A percentile compares a stretch with the other conserved stretches of the same genome.
These are phyloP conservation scores for Menidia beryllina DNA, from an alignment of 2,113 vertebrate genomes.

Conservation along the genomic window DNA sequence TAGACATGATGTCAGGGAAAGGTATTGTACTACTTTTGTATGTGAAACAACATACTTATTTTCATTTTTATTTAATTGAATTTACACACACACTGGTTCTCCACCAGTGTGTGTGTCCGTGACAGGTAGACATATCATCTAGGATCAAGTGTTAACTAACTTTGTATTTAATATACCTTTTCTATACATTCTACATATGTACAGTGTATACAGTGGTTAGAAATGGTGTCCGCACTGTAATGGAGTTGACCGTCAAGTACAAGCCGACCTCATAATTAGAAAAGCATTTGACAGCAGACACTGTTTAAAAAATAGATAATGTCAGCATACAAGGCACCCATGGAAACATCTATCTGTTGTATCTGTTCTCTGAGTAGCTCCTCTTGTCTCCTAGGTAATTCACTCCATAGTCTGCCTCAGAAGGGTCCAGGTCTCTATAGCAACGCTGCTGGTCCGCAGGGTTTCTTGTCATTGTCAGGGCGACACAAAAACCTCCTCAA, in stretches of 20 bases:
- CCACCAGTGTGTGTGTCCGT: no score
- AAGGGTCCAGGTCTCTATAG: constrained; percentile 88
- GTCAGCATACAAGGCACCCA: constrained; percentile 42
- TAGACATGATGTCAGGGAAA: constrained; percentile 92
- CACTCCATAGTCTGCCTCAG: constrained; percentile 74
- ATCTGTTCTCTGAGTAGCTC: constrained; percentile 67
- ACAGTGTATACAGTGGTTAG: constrained; percentile 23
- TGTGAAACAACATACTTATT: neutral
- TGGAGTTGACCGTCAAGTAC: constrained; percentile 23
- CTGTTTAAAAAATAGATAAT: constrained; percentile 36
- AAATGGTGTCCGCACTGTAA: constrained; percentile 23
- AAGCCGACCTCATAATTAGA: constrained; percentile 36
- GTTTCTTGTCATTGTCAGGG: constrained; percentile 83
- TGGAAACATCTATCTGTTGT: constrained; percentile 54
- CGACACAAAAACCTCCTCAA: constrained; percentile 95
- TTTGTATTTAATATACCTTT: constrained; percentile 4
- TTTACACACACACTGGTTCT: no score
- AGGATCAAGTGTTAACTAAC: neutral
- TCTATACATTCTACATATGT: neutral
- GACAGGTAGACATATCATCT: neutral
- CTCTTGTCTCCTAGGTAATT: constrained; percentile 80
- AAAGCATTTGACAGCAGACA: constrained; percentile 24
- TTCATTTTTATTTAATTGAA: no score
- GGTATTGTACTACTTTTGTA: constrained; percentile 70
- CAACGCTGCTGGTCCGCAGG: constrained; percentile 87